Conservation (phyloP, 2,888 invertebrate genomes). For the Hartigia nigra region DNA sequence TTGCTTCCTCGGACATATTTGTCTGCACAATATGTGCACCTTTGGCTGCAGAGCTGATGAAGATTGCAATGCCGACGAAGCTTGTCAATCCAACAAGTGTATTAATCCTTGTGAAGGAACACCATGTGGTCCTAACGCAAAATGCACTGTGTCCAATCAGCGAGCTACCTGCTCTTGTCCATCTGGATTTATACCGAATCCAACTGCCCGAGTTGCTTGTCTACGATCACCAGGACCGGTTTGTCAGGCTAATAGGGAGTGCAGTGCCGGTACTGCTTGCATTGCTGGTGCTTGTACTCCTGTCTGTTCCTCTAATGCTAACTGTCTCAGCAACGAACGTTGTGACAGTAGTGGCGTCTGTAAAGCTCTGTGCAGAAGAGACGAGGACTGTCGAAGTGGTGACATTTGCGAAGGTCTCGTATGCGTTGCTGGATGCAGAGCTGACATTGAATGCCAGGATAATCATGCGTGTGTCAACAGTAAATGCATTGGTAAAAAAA, state of each 20-base stretch:
- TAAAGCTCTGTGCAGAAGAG: slow-evolving; percentile 84
- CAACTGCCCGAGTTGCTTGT: slow-evolving; percentile 89
- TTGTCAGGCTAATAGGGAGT: slow-evolving; percentile 84
- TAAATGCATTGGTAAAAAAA: slow-evolving; percentile 73
- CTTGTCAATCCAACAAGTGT: slow-evolving; percentile 84
- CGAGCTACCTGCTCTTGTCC: slow-evolving; percentile 85
- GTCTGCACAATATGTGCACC: slow-evolving; percentile 85
- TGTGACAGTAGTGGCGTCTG: slow-evolving; percentile 81
- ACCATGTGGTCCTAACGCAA: slow-evolving; percentile 88
- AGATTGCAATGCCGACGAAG: slow-evolving; percentile 87
- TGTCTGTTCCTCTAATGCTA: slow-evolving; percentile 79
- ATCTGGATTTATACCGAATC: slow-evolving; percentile 84
- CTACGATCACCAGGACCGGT: slow-evolving; percentile 80
- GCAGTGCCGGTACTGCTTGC: slow-evolving; percentile 78
- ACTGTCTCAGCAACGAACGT: slow-evolving; percentile 86
- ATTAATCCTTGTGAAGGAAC: slow-evolving; percentile 80
- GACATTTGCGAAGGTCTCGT: slow-evolving; percentile 87
- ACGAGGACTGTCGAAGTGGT: slow-evolving; percentile 87
- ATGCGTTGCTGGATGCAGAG: slow-evolving; percentile 84
- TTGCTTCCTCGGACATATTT: slow-evolving; percentile 92
- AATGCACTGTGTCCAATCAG: slow-evolving; percentile 83
- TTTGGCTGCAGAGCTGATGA: slow-evolving; percentile 89
- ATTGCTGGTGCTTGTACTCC: slow-evolving; percentile 80
- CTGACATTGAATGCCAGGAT: slow-evolving; percentile 80
- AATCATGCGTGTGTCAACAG: slow-evolving; percentile 81